Base-by-base conservation (phyloP, 2,797 vertebrate species). In the Melanotaenia maccullochi region DNA sequence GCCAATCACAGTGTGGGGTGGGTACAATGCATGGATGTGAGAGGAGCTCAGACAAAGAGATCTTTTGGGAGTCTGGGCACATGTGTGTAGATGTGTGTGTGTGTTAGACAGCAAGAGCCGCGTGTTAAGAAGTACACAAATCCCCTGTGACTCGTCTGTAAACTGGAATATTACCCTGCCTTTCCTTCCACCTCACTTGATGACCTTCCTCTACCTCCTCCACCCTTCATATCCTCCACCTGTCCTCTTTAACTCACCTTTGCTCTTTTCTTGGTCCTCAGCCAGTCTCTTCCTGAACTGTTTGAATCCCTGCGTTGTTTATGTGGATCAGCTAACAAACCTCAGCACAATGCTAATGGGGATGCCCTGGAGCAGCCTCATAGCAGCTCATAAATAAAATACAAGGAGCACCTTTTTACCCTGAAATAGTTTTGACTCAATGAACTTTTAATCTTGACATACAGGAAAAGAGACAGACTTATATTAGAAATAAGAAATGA, bases 321-420 rank as follows among this genome's bases (percentile, higher is more conserved):
- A 47, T 60, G 65, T 42, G 44, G 61, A 25, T 73, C 63, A 0
- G 66, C 79, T 76, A 79, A 80, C 83, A 56, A 76, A 83, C 66
- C 57, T 22, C 33, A 11, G 76, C 69, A 11, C 74, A 38, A 38
- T 71, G 82, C 74, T 88, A 84, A 90, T 90, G 86, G 77, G 71
- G 70, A 73, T 82, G 87, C 85, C 90, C 86, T 68, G 81, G 80
- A 85, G 90, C 85, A 73, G 73, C 87, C 90, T 85, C 87, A 84
- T n/a, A 89, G 87, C 85, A 42, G 74, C 86, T 90, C 82, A 89
- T 89, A 71, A 90, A 89, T 91, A 83, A 90, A 90, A 86, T 82
- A 90, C 57, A 60, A 65, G 73, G 0, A 28, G 6, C 85, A 80
- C 76, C 76, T 87, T 87, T 76, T 55, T 54, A 55, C 40, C 73